Conservation (phyloP, 2,888 invertebrate species). For the Piscicola geometra region DNA sequence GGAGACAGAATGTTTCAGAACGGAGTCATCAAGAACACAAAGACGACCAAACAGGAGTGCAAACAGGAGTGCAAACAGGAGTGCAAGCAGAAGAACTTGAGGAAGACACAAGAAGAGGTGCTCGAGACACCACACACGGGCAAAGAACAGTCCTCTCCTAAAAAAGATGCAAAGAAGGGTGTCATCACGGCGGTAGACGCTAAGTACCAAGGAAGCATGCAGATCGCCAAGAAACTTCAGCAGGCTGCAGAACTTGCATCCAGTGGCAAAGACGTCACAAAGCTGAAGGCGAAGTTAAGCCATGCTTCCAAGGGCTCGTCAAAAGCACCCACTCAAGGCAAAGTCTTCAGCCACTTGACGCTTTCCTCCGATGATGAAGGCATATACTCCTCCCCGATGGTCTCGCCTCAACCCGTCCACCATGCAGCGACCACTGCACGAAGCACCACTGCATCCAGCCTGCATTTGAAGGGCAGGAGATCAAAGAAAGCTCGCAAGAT, state of each 20-base stretch:
- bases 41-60: no score
- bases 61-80: no score
- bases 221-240: not conserved
- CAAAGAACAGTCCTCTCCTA: no score
- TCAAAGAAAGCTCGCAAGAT: not conserved
- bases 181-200: not conserved
- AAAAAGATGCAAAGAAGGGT: no score
- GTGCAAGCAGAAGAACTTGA: no score
- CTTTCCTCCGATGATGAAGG: conserved; percentile 2
- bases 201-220: not conserved
- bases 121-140: no score
- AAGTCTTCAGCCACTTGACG: not conserved
- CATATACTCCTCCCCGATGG: not conserved
- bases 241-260: not conserved
- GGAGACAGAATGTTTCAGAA: no score
- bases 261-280: not conserved
- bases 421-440: no score
- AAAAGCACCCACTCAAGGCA: not conserved
- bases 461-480: not conserved
- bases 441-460: not conserved
- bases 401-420: not conserved
- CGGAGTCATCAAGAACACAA: no score
- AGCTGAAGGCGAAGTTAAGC: not conserved
- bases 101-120: no score
- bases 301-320: not conserved